phyloP scores from a whole-genome alignment of 2,113 vertebrate species.

The Microcebus lehilahytsara region DNA sequence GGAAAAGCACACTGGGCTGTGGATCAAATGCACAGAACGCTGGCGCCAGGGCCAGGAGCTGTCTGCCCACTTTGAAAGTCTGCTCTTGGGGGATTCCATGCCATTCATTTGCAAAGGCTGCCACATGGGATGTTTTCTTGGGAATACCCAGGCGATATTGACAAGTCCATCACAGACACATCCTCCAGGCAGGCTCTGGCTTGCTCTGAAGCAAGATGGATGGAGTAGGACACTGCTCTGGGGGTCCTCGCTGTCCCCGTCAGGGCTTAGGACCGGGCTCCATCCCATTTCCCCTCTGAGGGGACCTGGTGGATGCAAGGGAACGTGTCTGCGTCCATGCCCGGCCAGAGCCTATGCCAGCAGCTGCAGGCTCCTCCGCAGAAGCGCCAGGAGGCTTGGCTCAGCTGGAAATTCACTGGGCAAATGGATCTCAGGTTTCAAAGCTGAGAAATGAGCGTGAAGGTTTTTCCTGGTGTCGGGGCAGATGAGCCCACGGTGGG shows the following conservation, averaged over 20 bases:
- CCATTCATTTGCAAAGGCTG: neutral
- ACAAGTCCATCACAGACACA: neutral
- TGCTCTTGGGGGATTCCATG: neutral
- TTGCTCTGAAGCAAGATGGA: constrained; percentile 89
- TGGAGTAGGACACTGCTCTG: constrained; percentile 73
- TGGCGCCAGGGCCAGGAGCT: constrained; percentile 55
- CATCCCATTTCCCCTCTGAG: constrained; percentile 84
- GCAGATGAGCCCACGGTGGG: neutral
- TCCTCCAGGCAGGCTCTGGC: constrained; percentile 80
- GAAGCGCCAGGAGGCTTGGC: neutral
- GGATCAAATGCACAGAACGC: constrained; percentile 70
- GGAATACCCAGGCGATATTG: constrained; percentile 87
- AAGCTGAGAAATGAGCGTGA: neutral
- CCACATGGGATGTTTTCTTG: constrained; percentile 93
- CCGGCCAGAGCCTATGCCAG: constrained; percentile 79
- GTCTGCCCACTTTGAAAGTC: constrained; percentile 30
- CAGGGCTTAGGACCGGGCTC: constrained; percentile 67
- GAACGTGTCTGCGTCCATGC: constrained; percentile 88
- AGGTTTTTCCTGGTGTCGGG: neutral
- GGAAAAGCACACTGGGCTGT: constrained; percentile 75
- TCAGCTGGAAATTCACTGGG: neutral
- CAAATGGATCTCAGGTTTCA: neutral
- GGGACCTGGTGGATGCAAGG: constrained; percentile 88
- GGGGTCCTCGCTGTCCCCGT: constrained; percentile 68
- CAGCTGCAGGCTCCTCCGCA: constrained; percentile 69